Conservation (phyloP, 1,140 invertebrate genomes). For the Lepidostoma basale region DNA sequence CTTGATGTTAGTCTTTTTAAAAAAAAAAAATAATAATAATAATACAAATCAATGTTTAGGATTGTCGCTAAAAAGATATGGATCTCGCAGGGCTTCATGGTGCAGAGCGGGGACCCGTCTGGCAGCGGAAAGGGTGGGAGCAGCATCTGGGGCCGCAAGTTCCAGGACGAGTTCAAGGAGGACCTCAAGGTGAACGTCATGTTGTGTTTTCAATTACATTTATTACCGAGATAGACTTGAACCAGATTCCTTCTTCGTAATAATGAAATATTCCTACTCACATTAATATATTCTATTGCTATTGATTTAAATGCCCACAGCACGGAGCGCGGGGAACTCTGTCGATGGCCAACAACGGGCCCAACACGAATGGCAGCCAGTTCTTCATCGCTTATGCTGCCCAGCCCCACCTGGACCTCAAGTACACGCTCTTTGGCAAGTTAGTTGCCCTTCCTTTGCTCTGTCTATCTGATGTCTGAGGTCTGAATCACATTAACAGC, state of each 20-base stretch:
- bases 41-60: no score
- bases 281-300: not conserved
- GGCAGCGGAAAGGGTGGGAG: slow-evolving; percentile 93
- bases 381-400: slow-evolving; percentile 95
- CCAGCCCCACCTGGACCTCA: slow-evolving; percentile 95
- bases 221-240: not conserved
- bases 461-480: no score
- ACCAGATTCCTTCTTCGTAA: not conserved
- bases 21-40: no score
- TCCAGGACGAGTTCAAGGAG: slow-evolving; percentile 96
- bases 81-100: slow-evolving; percentile 88
- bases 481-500: no score
- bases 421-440: slow-evolving; percentile 97
- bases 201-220: not conserved
- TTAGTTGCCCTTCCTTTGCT: slow-evolving; percentile 56
- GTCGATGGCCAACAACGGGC: slow-evolving; percentile 99
- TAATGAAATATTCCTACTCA: not conserved
- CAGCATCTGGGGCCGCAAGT: slow-evolving; percentile 90
- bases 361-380: slow-evolving; percentile 98
- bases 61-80: no score
- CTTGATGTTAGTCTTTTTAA: no score
- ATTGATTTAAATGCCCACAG: slow-evolving; percentile 45
- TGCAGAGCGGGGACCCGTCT: slow-evolving; percentile 95
- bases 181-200: slow-evolving; percentile 77
- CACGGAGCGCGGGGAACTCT: slow-evolving; percentile 87